Conservation (phyloP, 2,888 invertebrate species). For the Ischnus inquisitorius region DNA sequence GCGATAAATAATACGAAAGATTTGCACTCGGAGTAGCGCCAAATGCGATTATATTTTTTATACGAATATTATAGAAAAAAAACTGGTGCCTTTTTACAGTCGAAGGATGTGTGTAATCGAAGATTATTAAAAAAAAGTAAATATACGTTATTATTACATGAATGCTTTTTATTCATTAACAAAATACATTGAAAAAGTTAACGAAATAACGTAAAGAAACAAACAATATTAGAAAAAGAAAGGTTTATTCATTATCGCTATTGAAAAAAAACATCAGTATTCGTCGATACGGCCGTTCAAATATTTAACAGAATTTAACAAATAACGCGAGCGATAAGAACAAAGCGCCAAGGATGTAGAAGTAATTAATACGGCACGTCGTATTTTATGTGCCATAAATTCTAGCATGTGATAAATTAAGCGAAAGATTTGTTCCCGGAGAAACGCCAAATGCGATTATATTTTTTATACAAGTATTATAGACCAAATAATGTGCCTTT, state of each 20-base stretch:
- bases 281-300: too few relatives aligned
- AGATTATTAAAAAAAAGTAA: not conserved
- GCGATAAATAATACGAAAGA: not conserved
- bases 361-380: not conserved
- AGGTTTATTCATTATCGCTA: too few relatives aligned
- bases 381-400: not conserved
- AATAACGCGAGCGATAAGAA: not conserved
- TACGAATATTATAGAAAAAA: not conserved
- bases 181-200: too few relatives aligned
- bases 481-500: not conserved
- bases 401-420: not conserved
- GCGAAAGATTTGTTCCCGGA: not conserved
- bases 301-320: conserved; percentile 28
- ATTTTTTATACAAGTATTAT: conserved; percentile 22
- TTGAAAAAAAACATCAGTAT: too few relatives aligned
- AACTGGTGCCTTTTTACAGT: not conserved
- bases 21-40: not conserved
- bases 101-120: not conserved
- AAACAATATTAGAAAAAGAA: too few relatives aligned
- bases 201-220: too few relatives aligned
- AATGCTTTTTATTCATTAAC: not conserved
- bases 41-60: conserved; percentile 26
- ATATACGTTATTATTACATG: not conserved
- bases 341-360: too few relatives aligned
- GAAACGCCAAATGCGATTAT: not conserved